These are phyloP conservation scores for Meghimatium bilineatum DNA, from an alignment of 2,888 invertebrate species.

Conservation along the genomic window DNA sequence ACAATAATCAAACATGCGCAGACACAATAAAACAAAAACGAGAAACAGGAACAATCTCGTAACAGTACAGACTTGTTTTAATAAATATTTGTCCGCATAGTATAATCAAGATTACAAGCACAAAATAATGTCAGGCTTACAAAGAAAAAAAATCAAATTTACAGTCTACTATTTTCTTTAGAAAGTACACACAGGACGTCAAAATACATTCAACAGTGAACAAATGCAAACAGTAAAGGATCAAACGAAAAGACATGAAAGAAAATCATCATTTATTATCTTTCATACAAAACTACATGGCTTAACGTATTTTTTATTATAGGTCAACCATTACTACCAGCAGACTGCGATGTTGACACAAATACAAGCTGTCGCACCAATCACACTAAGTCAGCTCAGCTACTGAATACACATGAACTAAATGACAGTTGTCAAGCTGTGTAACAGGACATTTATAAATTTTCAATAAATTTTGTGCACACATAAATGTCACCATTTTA, in stretches of 20 bases:
- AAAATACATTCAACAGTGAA: no score
- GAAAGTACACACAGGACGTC: no score
- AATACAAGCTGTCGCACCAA: not conserved
- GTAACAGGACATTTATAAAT: not conserved
- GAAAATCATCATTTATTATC: slow-evolving; percentile 19
- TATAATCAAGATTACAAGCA: no score
- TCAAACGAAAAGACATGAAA: not conserved
- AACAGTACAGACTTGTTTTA: no score
- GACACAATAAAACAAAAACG: no score
- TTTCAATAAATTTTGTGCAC: not conserved
- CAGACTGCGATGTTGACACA: not conserved
- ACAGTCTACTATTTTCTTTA: no score
- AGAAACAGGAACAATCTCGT: no score
- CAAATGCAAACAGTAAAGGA: not conserved
- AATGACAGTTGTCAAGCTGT: not conserved
- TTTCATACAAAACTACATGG: slow-evolving; percentile 26
- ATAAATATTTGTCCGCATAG: no score
- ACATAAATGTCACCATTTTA: not conserved
- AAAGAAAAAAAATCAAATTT: no score
- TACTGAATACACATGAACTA: not conserved
- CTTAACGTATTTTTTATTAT: not conserved
- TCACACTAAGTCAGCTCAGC: not conserved
- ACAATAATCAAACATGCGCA: no score
- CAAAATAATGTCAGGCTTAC: no score
- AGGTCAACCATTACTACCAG: not conserved